These are phyloP conservation scores for Condylostylus longicornis DNA, from an alignment of 1,140 invertebrate species.

Conservation along the genomic window DNA sequence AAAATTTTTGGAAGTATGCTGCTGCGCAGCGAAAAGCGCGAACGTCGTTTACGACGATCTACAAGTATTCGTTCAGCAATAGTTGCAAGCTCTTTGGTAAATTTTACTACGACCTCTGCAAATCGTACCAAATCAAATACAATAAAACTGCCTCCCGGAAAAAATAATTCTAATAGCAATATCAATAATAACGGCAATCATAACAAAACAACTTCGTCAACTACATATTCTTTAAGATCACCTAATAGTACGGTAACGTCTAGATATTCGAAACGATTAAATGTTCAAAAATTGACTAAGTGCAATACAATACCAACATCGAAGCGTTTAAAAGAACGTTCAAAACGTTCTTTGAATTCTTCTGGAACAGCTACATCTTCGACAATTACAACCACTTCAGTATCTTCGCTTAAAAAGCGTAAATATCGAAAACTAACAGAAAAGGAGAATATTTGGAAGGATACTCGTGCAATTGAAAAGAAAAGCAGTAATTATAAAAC, in stretches of 20 bases:
- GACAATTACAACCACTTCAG: too few relatives aligned
- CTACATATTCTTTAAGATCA: not conserved
- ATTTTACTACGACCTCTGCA: not conserved
- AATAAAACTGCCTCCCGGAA: slow-evolving; percentile 1
- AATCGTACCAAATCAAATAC: not conserved
- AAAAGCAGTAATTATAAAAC: not conserved
- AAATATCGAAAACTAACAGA: not conserved
- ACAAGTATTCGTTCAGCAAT: slow-evolving; percentile 1
- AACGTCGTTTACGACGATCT: slow-evolving; percentile 14
- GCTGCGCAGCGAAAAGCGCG: slow-evolving; percentile 24
- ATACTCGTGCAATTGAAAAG: not conserved
- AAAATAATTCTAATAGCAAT: not conserved
- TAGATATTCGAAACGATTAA: too few relatives aligned
- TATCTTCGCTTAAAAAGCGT: not conserved
- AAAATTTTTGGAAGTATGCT: slow-evolving; percentile 16
- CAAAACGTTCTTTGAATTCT: too few relatives aligned
- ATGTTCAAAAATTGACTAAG: not conserved
- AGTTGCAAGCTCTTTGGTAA: not conserved
- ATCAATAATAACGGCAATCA: not conserved
- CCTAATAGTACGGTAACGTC: not conserved
- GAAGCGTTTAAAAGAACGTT: not conserved
- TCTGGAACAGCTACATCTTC: too few relatives aligned
- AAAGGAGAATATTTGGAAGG: slow-evolving; percentile 2
- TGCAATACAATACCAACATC: not conserved
- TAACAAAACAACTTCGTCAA: not conserved